Percentiles rank a stretch among this genome's conserved stretches.
Evolutionary conservation across 2,888 invertebrate species (phyloP).

Genomic region (Ryuthela nishihirai): DNA sequence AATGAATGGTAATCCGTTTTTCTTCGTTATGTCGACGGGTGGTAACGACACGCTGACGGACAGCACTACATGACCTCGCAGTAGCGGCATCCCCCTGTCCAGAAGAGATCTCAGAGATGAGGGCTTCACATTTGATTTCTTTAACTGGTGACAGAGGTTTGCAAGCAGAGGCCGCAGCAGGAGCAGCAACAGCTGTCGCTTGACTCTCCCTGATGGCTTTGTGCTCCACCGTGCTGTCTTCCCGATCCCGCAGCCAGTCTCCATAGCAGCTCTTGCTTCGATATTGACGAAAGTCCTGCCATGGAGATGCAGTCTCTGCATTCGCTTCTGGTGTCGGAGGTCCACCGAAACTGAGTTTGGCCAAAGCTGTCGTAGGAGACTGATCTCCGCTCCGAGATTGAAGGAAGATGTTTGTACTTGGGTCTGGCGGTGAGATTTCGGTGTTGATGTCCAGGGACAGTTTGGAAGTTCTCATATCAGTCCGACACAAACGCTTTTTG

Average conservation of each 20-base stretch:
- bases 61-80: too few relatives aligned
- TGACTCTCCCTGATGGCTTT: not conserved
- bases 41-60: too few relatives aligned
- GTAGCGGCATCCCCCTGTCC: not conserved
- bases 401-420: slow-evolving; percentile 1
- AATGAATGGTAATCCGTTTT: too few relatives aligned
- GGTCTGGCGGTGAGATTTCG: not conserved
- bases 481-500: slow-evolving; percentile 41
- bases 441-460: slow-evolving; percentile 43
- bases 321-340: not conserved
- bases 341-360: slow-evolving; percentile 49
- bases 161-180: too few relatives aligned
- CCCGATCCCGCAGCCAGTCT: slow-evolving; percentile 17
- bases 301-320: not conserved
- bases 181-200: too few relatives aligned
- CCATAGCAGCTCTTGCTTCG: slow-evolving; percentile 23
- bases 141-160: slow-evolving; percentile 23
- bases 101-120: slow-evolving; percentile 19
- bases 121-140: slow-evolving; percentile 21
- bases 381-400: slow-evolving; percentile 42
- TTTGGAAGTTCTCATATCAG: slow-evolving; percentile 48
- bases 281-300: not conserved
- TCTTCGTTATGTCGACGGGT: too few relatives aligned
- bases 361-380: slow-evolving; percentile 53
- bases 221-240: not conserved